A percentile compares a stretch with the other conserved stretches of the same genome.
Evolutionary conservation across 2,888 invertebrate genomes (phyloP).

Genomic region (Blastobasis lacticolella): DNA sequence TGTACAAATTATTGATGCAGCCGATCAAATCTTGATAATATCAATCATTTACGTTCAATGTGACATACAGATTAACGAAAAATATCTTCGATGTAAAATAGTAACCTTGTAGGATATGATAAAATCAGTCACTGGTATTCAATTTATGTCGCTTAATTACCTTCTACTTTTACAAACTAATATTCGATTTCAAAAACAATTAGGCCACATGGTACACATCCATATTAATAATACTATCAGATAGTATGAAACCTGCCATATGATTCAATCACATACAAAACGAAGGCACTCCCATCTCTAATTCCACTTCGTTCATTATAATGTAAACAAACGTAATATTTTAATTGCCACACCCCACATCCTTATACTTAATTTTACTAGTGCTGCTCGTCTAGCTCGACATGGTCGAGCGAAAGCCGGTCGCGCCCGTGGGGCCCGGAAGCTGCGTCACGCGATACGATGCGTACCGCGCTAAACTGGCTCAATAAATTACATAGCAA

Average conservation of each 20-base stretch:
- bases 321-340: slow-evolving; percentile 22
- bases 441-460: too few relatives aligned
- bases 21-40: slow-evolving; percentile 47
- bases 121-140: slow-evolving; percentile 5
- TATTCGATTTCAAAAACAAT: slow-evolving; percentile 29
- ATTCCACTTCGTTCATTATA: slow-evolving; percentile 21
- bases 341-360: slow-evolving; percentile 32
- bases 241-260: slow-evolving; percentile 30
- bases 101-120: too few relatives aligned
- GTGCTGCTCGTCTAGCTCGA: too few relatives aligned
- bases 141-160: too few relatives aligned
- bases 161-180: slow-evolving; percentile 13
- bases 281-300: slow-evolving; percentile 51
- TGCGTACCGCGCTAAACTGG: too few relatives aligned
- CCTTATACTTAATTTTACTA: slow-evolving; percentile 14
- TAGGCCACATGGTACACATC: slow-evolving; percentile 14
- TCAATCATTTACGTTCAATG: slow-evolving; percentile 39
- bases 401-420: too few relatives aligned
- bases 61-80: slow-evolving; percentile 31
- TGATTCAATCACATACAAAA: slow-evolving; percentile 31
- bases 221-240: slow-evolving; percentile 46
- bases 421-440: too few relatives aligned
- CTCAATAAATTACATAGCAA: slow-evolving; percentile 1
- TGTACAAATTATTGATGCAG: slow-evolving; percentile 64
- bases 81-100: slow-evolving; percentile 6